These are phyloP conservation scores for Macroglossus sobrinus DNA, from an alignment of 2,113 vertebrate species.

Conservation along the genomic window DNA sequence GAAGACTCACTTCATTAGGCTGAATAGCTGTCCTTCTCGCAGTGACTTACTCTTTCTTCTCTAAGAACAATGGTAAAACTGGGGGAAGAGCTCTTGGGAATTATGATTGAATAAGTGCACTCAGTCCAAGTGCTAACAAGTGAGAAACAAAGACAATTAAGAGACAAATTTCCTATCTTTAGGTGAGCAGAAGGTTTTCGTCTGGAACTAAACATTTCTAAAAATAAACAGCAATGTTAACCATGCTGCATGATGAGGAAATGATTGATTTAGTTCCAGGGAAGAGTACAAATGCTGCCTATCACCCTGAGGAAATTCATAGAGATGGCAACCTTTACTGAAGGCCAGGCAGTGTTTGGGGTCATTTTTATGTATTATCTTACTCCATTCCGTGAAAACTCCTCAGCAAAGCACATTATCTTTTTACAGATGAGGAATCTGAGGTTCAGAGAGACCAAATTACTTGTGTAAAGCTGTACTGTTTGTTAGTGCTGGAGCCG, in stretches of 20 bases:
- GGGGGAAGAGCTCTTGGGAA: neutral
- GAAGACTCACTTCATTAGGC: neutral
- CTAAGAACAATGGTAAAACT: neutral
- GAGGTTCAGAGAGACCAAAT: neutral
- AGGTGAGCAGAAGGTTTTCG: neutral
- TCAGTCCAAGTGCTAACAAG: neutral
- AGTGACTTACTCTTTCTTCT: neutral
- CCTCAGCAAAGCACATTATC: neutral
- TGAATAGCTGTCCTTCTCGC: neutral
- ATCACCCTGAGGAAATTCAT: neutral
- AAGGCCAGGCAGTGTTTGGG: neutral
- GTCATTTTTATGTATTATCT: neutral
- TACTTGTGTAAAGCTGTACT: neutral
- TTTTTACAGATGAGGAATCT: no score
- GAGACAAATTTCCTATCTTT: neutral
- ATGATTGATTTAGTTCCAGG: neutral
- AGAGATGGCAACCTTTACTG: neutral
- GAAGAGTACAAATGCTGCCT: neutral
- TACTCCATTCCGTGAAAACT: neutral
- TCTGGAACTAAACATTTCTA: neutral
- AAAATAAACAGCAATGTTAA: neutral
- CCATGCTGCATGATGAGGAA: neutral
- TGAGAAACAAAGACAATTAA: neutral
- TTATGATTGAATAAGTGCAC: neutral
- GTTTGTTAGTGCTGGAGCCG: neutral